phyloP scores from a whole-genome alignment of 2,113 vertebrate genomes.

The Suricata suricatta region DNA sequence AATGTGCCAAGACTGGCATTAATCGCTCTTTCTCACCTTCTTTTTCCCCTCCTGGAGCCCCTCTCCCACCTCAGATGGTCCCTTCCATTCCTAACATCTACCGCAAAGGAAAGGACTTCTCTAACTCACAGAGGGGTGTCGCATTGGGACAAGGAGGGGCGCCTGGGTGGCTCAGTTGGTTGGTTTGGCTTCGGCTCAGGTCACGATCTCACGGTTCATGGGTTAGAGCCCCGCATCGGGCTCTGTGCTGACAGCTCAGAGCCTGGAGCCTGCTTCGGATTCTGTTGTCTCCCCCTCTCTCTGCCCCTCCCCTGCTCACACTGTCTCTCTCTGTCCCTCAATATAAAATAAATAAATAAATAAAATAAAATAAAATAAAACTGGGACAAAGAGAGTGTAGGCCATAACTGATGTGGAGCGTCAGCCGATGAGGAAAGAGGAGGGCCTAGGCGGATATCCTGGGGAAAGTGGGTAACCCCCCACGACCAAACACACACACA shows the following conservation, averaged over 20 bases:
- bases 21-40: not conserved
- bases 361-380: not conserved
- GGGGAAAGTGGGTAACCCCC: not conserved
- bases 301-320: too few species aligned
- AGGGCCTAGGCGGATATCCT: not conserved
- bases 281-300: too few species aligned
- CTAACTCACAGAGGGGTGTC: not conserved
- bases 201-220: too few species aligned
- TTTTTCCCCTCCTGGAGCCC: not conserved
- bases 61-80: not conserved
- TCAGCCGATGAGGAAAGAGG: not conserved
- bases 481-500: too few species aligned
- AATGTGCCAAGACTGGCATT: not conserved
- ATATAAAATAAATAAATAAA: too few species aligned
- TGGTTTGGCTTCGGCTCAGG: too few species aligned
- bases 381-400: not conserved
- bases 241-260: too few species aligned
- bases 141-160: not conserved
- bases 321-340: too few species aligned
- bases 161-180: too few species aligned
- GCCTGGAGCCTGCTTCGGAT: too few species aligned
- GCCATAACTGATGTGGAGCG: not conserved
- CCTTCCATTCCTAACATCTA: not conserved
- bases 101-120: not conserved
- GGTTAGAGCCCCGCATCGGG: too few species aligned